Percentiles rank a stretch among this genome's conserved stretches.
Conservation (phyloP, 1,140 invertebrate genomes). For the Aphelinus certus region DNA sequence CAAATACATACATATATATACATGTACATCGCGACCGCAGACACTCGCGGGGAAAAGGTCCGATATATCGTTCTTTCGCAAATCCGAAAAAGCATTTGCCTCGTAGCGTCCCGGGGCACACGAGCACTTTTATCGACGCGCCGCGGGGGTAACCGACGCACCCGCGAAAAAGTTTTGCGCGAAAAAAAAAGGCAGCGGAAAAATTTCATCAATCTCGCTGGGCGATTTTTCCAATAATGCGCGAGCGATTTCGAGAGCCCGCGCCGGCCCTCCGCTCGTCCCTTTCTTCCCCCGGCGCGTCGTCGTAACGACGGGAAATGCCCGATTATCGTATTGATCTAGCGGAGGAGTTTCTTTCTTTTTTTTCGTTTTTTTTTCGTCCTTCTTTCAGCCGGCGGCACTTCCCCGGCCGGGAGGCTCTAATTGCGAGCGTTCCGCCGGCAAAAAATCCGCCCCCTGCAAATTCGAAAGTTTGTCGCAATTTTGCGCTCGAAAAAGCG, state of each 20-base stretch:
- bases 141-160: too few species aligned
- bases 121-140: too few species aligned
- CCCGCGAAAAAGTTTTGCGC: too few species aligned
- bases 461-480: constrained; percentile 1
- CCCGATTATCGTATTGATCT: constrained; percentile 34
- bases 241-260: neutral
- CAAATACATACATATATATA: too few species aligned
- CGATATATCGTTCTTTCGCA: too few species aligned
- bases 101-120: too few species aligned
- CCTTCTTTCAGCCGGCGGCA: neutral
- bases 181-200: neutral
- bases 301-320: constrained; percentile 22
- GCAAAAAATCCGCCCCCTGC: too few species aligned
- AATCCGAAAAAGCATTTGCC: too few species aligned
- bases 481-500: neutral
- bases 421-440: constrained; percentile 21
- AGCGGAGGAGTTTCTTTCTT: neutral
- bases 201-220: constrained; percentile 21
- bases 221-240: constrained; percentile 29
- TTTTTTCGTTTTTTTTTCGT: neutral
- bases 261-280: neutral
- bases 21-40: too few species aligned
- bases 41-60: too few species aligned
- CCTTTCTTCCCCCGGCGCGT: neutral
- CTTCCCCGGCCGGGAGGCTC: neutral